Percentiles rank a stretch among this genome's conserved stretches.
phyloP scores from a whole-genome alignment of 2,113 vertebrate genomes.

The Sprattus sprattus region DNA sequence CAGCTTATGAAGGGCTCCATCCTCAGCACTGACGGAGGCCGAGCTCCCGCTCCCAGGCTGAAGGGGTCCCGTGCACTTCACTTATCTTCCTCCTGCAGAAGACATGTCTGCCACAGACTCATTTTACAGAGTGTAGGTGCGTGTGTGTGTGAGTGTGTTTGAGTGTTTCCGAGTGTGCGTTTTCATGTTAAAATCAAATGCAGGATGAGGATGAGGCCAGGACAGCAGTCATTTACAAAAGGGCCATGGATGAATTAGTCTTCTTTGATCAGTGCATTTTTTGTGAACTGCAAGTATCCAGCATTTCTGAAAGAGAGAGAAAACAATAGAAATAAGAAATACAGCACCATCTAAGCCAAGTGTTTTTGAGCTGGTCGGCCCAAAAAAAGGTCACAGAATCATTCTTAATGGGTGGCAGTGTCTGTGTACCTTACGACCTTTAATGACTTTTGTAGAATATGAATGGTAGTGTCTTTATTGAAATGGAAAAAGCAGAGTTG shows the following conservation, averaged over 20 bases:
- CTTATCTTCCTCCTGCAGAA: conserved; percentile 22
- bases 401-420: too few relatives aligned
- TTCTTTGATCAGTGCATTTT: conserved; percentile 61
- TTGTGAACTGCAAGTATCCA: conserved; percentile 42
- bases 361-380: too few relatives aligned
- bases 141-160: not conserved
- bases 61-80: not conserved
- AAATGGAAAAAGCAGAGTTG: too few relatives aligned
- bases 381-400: too few relatives aligned
- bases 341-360: too few relatives aligned
- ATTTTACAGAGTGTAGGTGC: not conserved
- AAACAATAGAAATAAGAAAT: not conserved
- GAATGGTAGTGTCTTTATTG: too few relatives aligned
- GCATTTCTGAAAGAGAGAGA: conserved; percentile 47
- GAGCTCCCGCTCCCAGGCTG: conserved; percentile 6
- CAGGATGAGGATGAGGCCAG: conserved; percentile 23
- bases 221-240: conserved; percentile 52
- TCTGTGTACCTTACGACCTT: too few relatives aligned
- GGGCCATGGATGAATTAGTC: conserved; percentile 26
- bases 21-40: conserved; percentile 13
- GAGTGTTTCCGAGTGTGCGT: not conserved
- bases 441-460: too few relatives aligned
- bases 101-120: not conserved
- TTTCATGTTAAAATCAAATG: conserved; percentile 53
- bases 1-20: conserved; percentile 23